These are phyloP conservation scores for Dicerorhinus sumatrensis DNA, from an alignment of 2,113 vertebrate species.

Conservation along the genomic window DNA sequence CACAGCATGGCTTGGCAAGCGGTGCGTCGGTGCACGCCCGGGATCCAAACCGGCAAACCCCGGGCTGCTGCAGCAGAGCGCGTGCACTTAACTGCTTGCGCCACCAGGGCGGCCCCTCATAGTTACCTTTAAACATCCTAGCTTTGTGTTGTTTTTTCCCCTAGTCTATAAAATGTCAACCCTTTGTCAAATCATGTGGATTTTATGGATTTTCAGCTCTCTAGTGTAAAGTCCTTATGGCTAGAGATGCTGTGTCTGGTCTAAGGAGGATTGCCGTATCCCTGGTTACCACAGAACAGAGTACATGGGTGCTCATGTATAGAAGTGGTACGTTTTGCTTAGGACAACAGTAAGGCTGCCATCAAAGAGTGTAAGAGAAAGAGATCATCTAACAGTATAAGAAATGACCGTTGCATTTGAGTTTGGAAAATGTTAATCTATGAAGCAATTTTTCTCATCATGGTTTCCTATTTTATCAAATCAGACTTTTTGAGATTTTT, in stretches of 20 bases:
- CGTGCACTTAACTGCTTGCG: too few species aligned
- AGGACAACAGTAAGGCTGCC: neutral
- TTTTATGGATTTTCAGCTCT: slow-evolving; percentile 39
- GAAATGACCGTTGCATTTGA: slow-evolving; percentile 1
- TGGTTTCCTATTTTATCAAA: slow-evolving; percentile 35
- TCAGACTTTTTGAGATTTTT: neutral
- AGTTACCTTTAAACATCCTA: neutral
- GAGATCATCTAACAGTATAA: neutral
- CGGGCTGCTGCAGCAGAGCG: too few species aligned
- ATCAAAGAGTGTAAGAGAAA: neutral
- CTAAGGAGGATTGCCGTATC: neutral
- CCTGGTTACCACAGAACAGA: neutral
- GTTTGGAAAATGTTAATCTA: slow-evolving; percentile 3
- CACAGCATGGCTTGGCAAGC: too few species aligned
- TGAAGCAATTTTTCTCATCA: neutral
- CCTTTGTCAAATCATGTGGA: neutral
- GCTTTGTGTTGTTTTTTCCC: slow-evolving; percentile 14
- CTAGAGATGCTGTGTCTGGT: neutral
- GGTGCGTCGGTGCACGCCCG: too few species aligned
- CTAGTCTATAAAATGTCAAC: neutral
- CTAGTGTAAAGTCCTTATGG: neutral
- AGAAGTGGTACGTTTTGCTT: neutral
- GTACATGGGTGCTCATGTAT: neutral
- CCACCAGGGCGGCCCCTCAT: too few species aligned
- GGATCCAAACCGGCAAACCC: too few species aligned